Base-by-base conservation (phyloP, 2,888 invertebrate species). In the Argynnis bischoffii region DNA sequence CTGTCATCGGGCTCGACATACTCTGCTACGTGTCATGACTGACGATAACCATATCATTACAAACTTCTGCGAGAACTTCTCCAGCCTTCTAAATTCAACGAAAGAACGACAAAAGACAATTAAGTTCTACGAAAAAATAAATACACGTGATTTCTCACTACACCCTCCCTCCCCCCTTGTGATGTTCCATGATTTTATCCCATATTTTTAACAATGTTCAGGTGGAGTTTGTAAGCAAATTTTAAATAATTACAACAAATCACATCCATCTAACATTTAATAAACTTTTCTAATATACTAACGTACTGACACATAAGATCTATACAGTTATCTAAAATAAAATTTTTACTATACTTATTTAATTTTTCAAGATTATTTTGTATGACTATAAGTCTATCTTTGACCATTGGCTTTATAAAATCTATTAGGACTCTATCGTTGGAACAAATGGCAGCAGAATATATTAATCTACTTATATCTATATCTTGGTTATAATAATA, bases 251-350 rank as follows among this genome's bases (percentile, higher is more conserved):
- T 48, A 57, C 18, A 15, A 59, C 35, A 51, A 11, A 31, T 31
- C 21, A 61, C 48, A 59, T 53, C 16, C 0, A 21, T 79, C 87
- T 90, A 92, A 89, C 88, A 87, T 90, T 89, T 90, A 90, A 88
- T 92, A 90, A 92, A 91, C 69, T 90, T 89, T 71, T 92, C 90
- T 79, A 92, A 85, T 83, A 92, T 89, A 75, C 78, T 81, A 81
- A 89, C 85, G 88, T 90, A 88, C 73, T 90, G 90, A 86, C 79
- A 84, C 90, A 92, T 87, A 69, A 92, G 86, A 73, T 82, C 83
- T 82, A 89, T 75, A 87, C 92, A 92, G 77, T 91, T 92, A 81
- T 79, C 82, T 78, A 90, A 82, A 81, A 84, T 81, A 74, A 83
- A 77, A 86, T 83, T 82, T 74, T 81, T 77, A 79, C 77, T 76